Base-by-base conservation (phyloP, 1,140 invertebrate genomes). In the Eriosoma lanigerum region DNA sequence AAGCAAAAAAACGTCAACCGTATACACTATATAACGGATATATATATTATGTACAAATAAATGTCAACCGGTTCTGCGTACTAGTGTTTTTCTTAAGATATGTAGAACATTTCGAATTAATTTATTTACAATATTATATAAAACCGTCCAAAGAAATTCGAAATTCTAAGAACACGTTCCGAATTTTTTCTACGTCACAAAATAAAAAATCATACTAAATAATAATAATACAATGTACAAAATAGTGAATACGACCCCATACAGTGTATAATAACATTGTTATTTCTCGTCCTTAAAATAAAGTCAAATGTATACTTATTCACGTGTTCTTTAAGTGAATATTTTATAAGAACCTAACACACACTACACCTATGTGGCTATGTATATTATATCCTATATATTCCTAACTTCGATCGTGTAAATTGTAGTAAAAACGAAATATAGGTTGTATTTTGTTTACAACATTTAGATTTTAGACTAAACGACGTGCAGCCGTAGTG, bases 61-160 rank as follows among this genome's bases (percentile, higher is more conserved):
- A 48, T 48, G 5, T 6, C 17, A 64, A 68, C 66, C 66, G 66
- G 66, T 68, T 68, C 15, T n/a, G n/a, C 13, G 10, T 68, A 13
- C 62, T 64, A 19, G 12, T 10, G 62, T 38, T 64, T 64, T 64
- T 64, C 8, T 38, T 38, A 4, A 4, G 8, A 4, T 8, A 64
- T 64, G 29, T 64, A 44, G 32, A 64, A 38, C 62, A 38, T 64
- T 64, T 64, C 10, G 32, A 21, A 64, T 64, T 64, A 64, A 64
- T 64, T 64, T 64, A 38, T 29, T 64, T 38, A 64, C 32, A 64
- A 64, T 44, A 38, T 3, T 38, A 38, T 38, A 44, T 64, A 64
- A 64, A 64, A 21, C 32, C 38, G 62, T 64, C 32, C n/a, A 38
- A 21, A 38, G 4, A 38, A 21, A 38, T 4, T 44, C 32, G 19